Evolutionary conservation across 2,797 vertebrate genomes (phyloP).

Genomic region (Crossoptilon crossoptilon): DNA sequence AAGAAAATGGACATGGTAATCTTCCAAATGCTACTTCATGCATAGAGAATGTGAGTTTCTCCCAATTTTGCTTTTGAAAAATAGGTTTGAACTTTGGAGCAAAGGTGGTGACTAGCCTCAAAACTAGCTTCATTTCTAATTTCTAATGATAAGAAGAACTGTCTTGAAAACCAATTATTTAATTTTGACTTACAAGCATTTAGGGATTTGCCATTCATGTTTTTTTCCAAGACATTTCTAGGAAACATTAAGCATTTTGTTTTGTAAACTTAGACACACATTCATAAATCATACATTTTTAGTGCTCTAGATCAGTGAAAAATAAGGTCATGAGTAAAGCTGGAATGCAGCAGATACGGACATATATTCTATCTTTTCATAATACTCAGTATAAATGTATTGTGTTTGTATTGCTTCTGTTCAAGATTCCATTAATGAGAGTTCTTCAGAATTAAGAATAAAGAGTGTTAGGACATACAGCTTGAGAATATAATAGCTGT

Average conservation of each 20-base stretch:
- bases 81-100: not conserved
- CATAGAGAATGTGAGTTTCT: not conserved
- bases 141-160: not conserved
- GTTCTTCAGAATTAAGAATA: not conserved
- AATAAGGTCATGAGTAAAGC: conserved; percentile 24
- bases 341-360: not conserved
- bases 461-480: not conserved
- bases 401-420: not conserved
- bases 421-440: not conserved
- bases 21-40: conserved; percentile 48
- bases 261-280: conserved; percentile 40
- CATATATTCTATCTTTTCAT: not conserved
- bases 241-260: conserved; percentile 7
- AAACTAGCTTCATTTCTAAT: conserved; percentile 1
- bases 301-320: not conserved
- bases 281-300: conserved; percentile 46
- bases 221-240: conserved; percentile 40
- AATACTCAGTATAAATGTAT: not conserved
- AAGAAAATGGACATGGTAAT: not conserved
- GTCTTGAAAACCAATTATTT: conserved; percentile 40
- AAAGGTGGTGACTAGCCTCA: not conserved
- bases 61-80: conserved; percentile 32
- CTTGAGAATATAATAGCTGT: not conserved
- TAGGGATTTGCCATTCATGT: not conserved
- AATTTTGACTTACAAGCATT: conserved; percentile 36